These are phyloP conservation scores for Drosophila prolongata DNA, from an alignment of 2,888 invertebrate genomes.

Conservation along the genomic window DNA sequence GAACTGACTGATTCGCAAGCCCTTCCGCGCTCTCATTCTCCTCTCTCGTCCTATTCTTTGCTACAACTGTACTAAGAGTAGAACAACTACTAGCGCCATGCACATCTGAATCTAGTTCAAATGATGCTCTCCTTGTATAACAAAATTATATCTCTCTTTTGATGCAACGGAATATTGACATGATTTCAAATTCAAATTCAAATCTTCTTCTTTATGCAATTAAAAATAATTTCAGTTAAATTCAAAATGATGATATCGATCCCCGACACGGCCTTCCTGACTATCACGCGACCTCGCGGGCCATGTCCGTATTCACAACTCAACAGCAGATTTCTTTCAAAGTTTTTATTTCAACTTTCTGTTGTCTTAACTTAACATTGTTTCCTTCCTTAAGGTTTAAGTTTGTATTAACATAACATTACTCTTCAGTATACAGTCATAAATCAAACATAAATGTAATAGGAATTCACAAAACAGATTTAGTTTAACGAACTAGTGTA, in stretches of 20 bases:
- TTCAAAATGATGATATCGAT: no score
- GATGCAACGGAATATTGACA: background rate
- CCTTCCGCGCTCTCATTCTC: no score
- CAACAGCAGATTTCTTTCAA: no score
- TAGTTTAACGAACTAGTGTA: background rate
- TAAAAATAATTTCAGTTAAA: no score
- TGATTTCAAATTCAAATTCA: background rate
- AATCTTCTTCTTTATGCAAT: background rate
- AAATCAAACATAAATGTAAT: background rate
- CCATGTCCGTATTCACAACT: background rate
- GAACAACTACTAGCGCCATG: no score
- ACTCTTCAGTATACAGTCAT: background rate
- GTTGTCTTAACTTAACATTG: background rate
- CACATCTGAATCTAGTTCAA: no score
- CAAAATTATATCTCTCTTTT: no score
- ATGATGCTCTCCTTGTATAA: background rate
- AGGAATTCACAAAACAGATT: background rate
- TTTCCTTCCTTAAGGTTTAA: background rate
- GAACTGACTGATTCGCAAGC: background rate
- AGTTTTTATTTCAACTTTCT: background rate
- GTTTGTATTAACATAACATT: background rate
- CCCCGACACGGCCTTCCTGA: no score
- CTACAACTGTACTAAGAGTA: no score
- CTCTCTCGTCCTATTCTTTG: no score
- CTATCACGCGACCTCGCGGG: background rate